These are phyloP conservation scores for Ptychoptera contaminata DNA, from an alignment of 2,888 invertebrate genomes.

Conservation along the genomic window DNA sequence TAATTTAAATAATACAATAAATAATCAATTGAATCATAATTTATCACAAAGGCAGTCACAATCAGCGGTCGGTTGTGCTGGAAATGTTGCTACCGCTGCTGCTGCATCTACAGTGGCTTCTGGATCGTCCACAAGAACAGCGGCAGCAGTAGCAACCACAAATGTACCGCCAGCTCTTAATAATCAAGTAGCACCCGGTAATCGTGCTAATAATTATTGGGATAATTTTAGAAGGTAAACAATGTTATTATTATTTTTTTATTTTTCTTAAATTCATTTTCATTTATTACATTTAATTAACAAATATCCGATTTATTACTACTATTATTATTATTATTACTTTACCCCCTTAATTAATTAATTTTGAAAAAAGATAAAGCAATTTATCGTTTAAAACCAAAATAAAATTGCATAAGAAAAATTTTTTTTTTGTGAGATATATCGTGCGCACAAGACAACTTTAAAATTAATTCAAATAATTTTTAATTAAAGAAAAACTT, in stretches of 20 bases:
- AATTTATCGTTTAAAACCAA: too few relatives aligned
- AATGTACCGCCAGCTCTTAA: slow-evolving; percentile 43
- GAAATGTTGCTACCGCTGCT: background rate
- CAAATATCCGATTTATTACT: slow-evolving; percentile 2
- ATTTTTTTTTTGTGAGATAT: too few relatives aligned
- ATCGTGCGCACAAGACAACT: too few relatives aligned
- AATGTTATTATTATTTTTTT: slow-evolving; percentile 7
- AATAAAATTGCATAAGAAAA: too few relatives aligned
- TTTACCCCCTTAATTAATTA: background rate
- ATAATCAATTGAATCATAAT: slow-evolving; percentile 10
- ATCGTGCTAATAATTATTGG: slow-evolving; percentile 86
- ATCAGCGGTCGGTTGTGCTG: slow-evolving; percentile 4
- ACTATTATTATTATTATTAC: slow-evolving; percentile 8
- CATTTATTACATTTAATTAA: slow-evolving; percentile 4
- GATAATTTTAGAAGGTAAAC: slow-evolving; percentile 81
- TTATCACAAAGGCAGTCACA: slow-evolving; percentile 7
- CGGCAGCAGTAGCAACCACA: slow-evolving; percentile 10
- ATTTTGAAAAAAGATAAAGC: too few relatives aligned
- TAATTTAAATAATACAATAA: slow-evolving; percentile 12
- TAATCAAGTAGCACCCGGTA: slow-evolving; percentile 82
- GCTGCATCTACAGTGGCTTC: background rate
- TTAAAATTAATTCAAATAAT: too few relatives aligned
- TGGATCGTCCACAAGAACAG: slow-evolving; percentile 8
- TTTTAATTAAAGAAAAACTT: too few relatives aligned
- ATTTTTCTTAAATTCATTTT: slow-evolving; percentile 7